Evolutionary conservation across 1,140 invertebrate species (phyloP), one percentile per base, ranked within the genome.

Genomic region (Nymphalis io): DNA sequence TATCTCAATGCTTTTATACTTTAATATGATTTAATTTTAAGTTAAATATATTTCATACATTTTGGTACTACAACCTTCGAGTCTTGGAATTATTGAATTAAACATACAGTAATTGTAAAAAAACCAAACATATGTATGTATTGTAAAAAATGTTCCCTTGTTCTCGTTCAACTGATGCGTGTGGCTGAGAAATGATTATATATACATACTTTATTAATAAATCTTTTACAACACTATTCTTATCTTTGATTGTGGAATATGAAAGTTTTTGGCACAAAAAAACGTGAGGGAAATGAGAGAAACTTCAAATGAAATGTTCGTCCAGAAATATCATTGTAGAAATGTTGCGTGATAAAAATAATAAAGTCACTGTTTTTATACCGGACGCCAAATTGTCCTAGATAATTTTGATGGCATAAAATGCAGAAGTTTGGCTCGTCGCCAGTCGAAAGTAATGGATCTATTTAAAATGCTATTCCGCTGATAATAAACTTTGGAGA

Each of bases 161-260:
- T 82, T 82, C 81, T 80, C 80, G 82, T 87, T 84, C 83, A 88
- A 81, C 84, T 88, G 86, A 88, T 85, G 85, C 83, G 85, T 88
- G 85, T 89, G 87, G 83, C 80, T 88, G 87, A 78, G 83, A 82
- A 83, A 85, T 88, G 83, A 86, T 89, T 87, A 88, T 87, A 84
- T 84, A 77, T 87, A 87, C 83, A 77, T 87, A 87, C 83, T 87
- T 84, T 89, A 72, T 89, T 89, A 91, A 89, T 91, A 91, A 91
- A 91, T 83, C 83, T 85, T 85, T 89, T 88, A 87, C 80, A 83
- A 83, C 87, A 87, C 76, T 83, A 80, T 73, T 27, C 44, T 61
- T 72, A 68, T 74, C 65, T 81, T 79, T 74, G 61, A 78, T 74
- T 79, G 15, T 51, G 23, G 15, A 55, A 39, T 61, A 48, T 0